Percentiles rank a stretch among this genome's conserved stretches.
These are phyloP conservation scores for Cryptops parisi DNA, from an alignment of 2,888 invertebrate genomes.

Conservation along the genomic window DNA sequence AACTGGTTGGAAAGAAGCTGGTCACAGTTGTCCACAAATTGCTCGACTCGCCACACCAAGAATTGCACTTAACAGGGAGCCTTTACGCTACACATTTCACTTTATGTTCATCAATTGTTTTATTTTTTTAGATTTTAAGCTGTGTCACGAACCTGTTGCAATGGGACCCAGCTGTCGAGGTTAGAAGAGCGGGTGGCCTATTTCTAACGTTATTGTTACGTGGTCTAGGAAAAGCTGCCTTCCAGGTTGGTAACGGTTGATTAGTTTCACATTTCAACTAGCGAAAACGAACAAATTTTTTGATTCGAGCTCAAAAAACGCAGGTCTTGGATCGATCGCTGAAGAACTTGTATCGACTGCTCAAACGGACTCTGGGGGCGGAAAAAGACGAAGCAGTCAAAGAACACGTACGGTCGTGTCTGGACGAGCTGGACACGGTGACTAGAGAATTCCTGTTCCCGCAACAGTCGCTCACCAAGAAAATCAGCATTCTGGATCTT, in stretches of 20 bases:
- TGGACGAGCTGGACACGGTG: constrained; percentile 58
- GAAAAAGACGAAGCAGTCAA: constrained; percentile 53
- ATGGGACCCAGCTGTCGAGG: constrained; percentile 54
- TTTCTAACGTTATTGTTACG: constrained; percentile 56
- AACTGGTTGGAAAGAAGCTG: too few relatives aligned
- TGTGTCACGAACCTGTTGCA: constrained; percentile 53
- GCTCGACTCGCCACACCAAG: too few relatives aligned
- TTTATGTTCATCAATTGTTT: too few relatives aligned
- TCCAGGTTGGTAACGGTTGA: constrained; percentile 29
- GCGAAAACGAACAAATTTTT: neutral
- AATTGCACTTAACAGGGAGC: too few relatives aligned
- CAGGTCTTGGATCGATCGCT: constrained; percentile 49
- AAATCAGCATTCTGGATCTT: constrained; percentile 32
- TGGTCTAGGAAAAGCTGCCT: constrained; percentile 54
- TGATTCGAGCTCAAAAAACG: constrained; percentile 11
- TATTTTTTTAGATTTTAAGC: constrained; percentile 45
- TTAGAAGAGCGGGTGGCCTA: constrained; percentile 61
- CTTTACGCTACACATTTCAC: too few relatives aligned
- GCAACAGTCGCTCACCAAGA: constrained; percentile 42
- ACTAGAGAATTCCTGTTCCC: constrained; percentile 47
- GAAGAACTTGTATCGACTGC: constrained; percentile 50
- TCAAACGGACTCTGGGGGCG: constrained; percentile 48
- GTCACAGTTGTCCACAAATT: too few relatives aligned
- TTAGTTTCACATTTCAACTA: neutral
- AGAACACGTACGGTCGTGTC: constrained; percentile 58